A percentile compares a stretch with the other conserved stretches of the same genome.
Conservation (phyloP, 1,140 invertebrate species). For the Portunus trituberculatus region DNA sequence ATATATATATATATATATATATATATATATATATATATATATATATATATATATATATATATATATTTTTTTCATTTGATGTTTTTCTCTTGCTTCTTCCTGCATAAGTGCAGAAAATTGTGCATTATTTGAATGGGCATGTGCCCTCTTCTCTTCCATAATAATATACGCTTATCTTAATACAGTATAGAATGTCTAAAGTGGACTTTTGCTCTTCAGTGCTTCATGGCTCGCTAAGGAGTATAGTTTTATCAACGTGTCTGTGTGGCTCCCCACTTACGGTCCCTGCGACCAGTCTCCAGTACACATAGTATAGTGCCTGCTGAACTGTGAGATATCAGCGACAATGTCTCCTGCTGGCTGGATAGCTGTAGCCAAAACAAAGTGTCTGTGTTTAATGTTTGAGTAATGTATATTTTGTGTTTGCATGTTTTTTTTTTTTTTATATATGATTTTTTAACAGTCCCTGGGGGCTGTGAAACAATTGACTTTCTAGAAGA, state of each 20-base stretch:
- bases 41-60: conserved; percentile 1
- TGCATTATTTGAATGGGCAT: conserved; percentile 22
- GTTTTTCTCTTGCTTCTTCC: not conserved
- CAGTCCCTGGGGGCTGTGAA: not conserved
- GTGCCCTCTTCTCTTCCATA: conserved; percentile 20
- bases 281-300: not conserved
- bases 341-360: conserved; percentile 16
- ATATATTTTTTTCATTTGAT: not conserved
- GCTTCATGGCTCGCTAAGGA: conserved; percentile 8
- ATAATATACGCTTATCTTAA: conserved; percentile 24
- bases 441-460: not conserved
- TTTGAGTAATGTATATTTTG: not conserved
- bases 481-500: conserved; percentile 12
- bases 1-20: conserved; percentile 38
- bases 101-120: not conserved
- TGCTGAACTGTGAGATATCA: conserved; percentile 29
- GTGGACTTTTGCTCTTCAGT: conserved; percentile 12
- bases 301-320: conserved; percentile 30
- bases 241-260: conserved; percentile 4
- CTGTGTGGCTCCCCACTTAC: not conserved
- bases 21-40: conserved; percentile 42
- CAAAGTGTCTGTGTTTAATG: not conserved
- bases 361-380: conserved; percentile 29
- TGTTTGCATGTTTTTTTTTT: conserved; percentile 9
- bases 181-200: conserved; percentile 24